Base-by-base conservation (phyloP, 2,797 vertebrate species). In the Falco biarmicus region DNA sequence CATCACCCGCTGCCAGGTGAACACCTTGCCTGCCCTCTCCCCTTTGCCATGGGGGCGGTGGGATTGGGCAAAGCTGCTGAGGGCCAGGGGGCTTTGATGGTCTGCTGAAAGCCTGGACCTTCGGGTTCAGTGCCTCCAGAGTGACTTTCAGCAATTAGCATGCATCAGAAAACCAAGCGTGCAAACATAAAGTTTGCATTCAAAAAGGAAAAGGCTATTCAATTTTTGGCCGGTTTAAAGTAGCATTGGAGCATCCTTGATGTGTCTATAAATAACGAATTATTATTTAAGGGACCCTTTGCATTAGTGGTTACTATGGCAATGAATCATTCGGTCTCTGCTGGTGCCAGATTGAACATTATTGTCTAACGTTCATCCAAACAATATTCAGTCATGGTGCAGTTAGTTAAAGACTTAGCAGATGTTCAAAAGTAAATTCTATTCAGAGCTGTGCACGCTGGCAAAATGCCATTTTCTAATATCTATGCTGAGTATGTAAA, bases 251-350 rank as follows among this genome's bases (percentile, higher is more conserved):
- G 97, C 98, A 97, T 96, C 98, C 97, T 92, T 29, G 96, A 90
- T 95, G 39, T 2, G 54, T 90, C 95, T 71, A 79, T 98, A 95
- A 98, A 98, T 98, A 98, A 98, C 89, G 69, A 94, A 96, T 98
- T 95, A 97, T 98, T 96, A 97, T 98, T 98, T 94, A 96, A 98
- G 98, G 97, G 95, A 97, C 96, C 95, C 97, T 97, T 98, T 95
- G 96, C 96, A 98, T 98, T 97, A 95, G 96, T 74, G 87, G 97
- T 98, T 98, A 94, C 97, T 90, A 92, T 97, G 92, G 97, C 91
- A 96, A 95, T 97, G 90, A 97, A 96, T 98, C 87, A 93, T 96
- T 97, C 53, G 92, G 89, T 97, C 90, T 74, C 89, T 95, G 70
- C 78, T 89, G 75, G 95, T 97, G 95, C 93, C 97, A 97, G 96